Percentiles rank a stretch among this genome's conserved stretches.
phyloP scores from a whole-genome alignment of 2,113 vertebrate genomes.

The western clawed frog (Xenopus tropicalis) region DNA sequence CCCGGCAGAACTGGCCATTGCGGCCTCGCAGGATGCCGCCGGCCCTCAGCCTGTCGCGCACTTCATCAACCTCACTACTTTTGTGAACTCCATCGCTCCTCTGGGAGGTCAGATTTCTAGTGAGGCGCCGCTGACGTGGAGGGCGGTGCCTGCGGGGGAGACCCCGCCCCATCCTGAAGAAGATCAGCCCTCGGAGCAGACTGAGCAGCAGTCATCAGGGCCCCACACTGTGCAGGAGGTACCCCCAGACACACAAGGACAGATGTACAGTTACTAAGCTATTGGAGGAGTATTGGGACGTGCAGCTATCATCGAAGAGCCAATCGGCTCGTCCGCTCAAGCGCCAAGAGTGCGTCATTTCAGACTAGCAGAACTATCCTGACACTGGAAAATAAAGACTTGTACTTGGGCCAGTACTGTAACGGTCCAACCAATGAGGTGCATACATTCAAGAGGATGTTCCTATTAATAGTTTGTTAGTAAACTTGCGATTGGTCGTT shows the following conservation, averaged over 20 bases:
- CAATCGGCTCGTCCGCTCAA: too few relatives aligned
- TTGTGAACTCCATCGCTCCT: constrained; percentile 89
- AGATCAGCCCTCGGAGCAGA: constrained; percentile 46
- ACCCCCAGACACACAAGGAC: constrained; percentile 64
- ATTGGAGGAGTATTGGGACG: too few relatives aligned
- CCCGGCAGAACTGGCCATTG: constrained; percentile 70
- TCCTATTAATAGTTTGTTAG: too few relatives aligned
- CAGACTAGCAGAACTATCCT: too few relatives aligned
- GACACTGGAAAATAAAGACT: too few relatives aligned
- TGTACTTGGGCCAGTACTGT: too few relatives aligned
- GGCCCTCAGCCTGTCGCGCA: constrained; percentile 82
- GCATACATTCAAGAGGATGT: too few relatives aligned
- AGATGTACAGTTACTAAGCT: constrained; percentile 90
- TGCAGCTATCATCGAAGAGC: too few relatives aligned
- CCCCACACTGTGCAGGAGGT: constrained; percentile 53
- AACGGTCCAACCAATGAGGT: too few relatives aligned
- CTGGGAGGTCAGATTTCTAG: constrained; percentile 75
- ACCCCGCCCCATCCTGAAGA: constrained; percentile 58
- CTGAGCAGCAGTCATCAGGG: constrained; percentile 54
- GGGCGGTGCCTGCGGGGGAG: constrained; percentile 73
- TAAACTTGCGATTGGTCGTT: too few relatives aligned
- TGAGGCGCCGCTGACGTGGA: constrained; percentile 81
- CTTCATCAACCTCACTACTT: constrained; percentile 93
- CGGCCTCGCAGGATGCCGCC: constrained; percentile 50
- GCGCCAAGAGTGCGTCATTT: too few relatives aligned